Base-by-base conservation (phyloP, 2,797 vertebrate species). In the Galagoides demidoff region DNA sequence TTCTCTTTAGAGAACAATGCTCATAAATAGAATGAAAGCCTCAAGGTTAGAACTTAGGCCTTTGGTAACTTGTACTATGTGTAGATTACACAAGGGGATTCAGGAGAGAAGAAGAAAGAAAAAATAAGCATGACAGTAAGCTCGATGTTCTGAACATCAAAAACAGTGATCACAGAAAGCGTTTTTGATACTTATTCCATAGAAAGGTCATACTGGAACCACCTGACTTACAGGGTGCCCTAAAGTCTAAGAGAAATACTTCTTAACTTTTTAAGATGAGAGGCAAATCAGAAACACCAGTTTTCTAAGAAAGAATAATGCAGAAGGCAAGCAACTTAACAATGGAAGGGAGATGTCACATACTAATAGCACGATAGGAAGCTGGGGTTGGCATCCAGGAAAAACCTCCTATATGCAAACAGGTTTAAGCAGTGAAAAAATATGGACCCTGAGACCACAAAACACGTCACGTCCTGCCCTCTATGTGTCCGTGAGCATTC, bases 1-100 rank as follows among this genome's bases (percentile, higher is more conserved):
- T 92, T 71, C 11, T 74, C 63, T 71, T 86, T 83, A 94, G 74
- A 84, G 93, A 73, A 57, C 9, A 37, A n/a, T 74, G 6, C 6
- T 59, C 68, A 4, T 83, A 82, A 57, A 84, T 78, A 23, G 6
- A 85, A 71, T 25, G 11, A 2, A 34, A 79, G 19, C 12, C 17
- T 37, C 37, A 83, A 86, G 34, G 19, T 55, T 64, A 66, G 34
- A 88, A 94, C 6, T 90, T 22, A 89, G 22, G 13, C 20, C 31
- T 4, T 34, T 37, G 19, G 10, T 91, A 78, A 82, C 13, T 63
- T 39, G 63, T 63, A 81, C 57, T 59, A 76, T 52, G 3, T 45
- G 7, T 9, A 79, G 10, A 23, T 61, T 14, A 79, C 49, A 71
- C n/a, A 92, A 79, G 9, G 17, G 13, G 16, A 55, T 49, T 82